Percentiles rank a stretch among this genome's conserved stretches.
These are phyloP conservation scores for Lophius americanus DNA, from an alignment of 2,797 vertebrate species.

Conservation along the genomic window DNA sequence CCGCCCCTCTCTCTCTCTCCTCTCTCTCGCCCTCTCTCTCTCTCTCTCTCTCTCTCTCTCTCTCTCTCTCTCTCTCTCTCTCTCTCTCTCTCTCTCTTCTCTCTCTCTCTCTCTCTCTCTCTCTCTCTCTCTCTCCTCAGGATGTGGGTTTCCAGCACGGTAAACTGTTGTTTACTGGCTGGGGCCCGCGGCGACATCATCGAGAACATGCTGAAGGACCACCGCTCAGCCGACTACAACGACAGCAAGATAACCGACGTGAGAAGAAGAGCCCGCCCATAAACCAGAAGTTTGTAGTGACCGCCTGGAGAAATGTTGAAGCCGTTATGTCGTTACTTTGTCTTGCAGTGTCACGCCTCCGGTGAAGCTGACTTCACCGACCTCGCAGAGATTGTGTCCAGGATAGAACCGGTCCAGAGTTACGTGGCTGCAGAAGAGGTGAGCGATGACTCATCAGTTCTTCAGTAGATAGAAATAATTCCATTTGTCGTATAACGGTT, in stretches of 20 bases:
- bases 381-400: slow-evolving; percentile 94
- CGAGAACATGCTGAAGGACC: slow-evolving; percentile 92
- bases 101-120: too few relatives aligned
- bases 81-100: too few relatives aligned
- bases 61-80: too few relatives aligned
- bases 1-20: too few relatives aligned
- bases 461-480: neutral
- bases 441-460: slow-evolving; percentile 39
- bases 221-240: slow-evolving; percentile 89
- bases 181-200: slow-evolving; percentile 93
- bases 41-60: too few relatives aligned
- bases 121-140: slow-evolving; percentile 65
- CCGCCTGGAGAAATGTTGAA: too few relatives aligned
- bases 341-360: slow-evolving; percentile 79
- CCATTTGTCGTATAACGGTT: neutral
- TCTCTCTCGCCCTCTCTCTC: too few relatives aligned
- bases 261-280: slow-evolving; percentile 45
- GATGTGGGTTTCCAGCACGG: slow-evolving; percentile 93
- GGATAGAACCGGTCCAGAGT: slow-evolving; percentile 91
- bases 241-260: slow-evolving; percentile 88
- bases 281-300: too few relatives aligned
- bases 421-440: slow-evolving; percentile 89
- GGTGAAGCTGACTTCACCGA: slow-evolving; percentile 93
- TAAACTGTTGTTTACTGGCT: slow-evolving; percentile 90
- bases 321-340: neutral